phyloP scores from a whole-genome alignment of 2,888 invertebrate genomes.

The Cryptophagus acutangulus region DNA sequence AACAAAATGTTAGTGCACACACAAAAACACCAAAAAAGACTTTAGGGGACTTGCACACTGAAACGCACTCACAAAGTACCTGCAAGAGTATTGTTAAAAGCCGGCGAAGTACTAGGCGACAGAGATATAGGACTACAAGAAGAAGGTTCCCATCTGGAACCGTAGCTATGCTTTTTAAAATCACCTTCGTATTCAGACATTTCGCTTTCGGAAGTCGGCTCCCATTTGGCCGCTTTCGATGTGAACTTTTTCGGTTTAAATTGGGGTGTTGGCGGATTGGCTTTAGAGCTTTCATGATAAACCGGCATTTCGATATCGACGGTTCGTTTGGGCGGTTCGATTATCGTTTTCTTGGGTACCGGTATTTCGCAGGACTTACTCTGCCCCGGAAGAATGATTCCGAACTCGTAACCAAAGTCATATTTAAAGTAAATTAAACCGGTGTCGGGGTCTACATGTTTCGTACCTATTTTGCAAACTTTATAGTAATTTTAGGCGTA shows the following conservation, averaged over 20 bases:
- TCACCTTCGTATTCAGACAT: conserved; percentile 56
- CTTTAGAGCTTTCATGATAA: conserved; percentile 56
- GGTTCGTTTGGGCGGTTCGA: conserved; percentile 53
- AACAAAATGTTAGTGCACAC: background rate
- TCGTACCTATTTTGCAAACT: conserved; percentile 54
- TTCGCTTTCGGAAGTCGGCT: conserved; percentile 59
- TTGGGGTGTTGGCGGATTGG: conserved; percentile 34
- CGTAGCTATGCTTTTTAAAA: conserved; percentile 43
- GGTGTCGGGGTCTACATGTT: conserved; percentile 70
- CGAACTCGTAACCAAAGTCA: conserved; percentile 76
- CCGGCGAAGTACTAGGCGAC: conserved; percentile 57
- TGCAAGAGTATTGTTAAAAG: conserved; percentile 44
- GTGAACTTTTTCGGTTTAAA: conserved; percentile 47
- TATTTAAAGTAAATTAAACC: conserved; percentile 77
- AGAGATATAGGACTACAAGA: conserved; percentile 56
- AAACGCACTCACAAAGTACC: conserved; percentile 34
- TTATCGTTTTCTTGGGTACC: conserved; percentile 47
- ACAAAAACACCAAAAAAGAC: conserved; percentile 2
- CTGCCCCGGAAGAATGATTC: conserved; percentile 65
- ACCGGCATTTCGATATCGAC: conserved; percentile 63
- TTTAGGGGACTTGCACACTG: conserved; percentile 6
- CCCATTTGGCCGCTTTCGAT: conserved; percentile 56
- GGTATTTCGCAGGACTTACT: conserved; percentile 51
- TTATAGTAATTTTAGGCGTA: background rate
- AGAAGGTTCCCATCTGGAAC: conserved; percentile 46